A percentile compares a stretch with the other conserved stretches of the same genome.
Evolutionary conservation across 1,140 invertebrate species (phyloP).

Genomic region (Hermatobates lingyangjiaoensis): DNA sequence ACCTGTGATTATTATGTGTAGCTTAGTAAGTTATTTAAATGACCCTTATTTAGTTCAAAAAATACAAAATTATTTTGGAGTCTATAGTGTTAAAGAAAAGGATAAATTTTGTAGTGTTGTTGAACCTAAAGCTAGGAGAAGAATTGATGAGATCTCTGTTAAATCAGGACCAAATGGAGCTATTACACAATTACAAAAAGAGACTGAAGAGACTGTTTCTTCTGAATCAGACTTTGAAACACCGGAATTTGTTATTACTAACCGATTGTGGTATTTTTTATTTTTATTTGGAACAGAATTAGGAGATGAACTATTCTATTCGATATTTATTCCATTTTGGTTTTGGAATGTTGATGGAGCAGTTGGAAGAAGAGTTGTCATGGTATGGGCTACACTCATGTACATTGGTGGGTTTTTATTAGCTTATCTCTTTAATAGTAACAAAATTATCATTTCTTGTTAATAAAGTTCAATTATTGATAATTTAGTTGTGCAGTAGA

Average conservation of each 20-base stretch:
- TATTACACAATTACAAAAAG: background rate
- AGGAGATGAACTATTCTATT: conserved; percentile 78
- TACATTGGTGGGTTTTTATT: conserved; percentile 41
- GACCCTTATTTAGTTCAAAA: conserved; percentile 17
- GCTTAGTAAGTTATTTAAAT: conserved; percentile 14
- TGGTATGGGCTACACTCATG: conserved; percentile 73
- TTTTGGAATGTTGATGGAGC: conserved; percentile 81
- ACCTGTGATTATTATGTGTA: too few relatives aligned
- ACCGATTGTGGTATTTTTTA: conserved; percentile 70
- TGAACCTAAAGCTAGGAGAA: background rate
- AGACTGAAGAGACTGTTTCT: background rate
- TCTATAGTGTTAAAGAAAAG: conserved; percentile 4
- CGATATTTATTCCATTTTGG: conserved; percentile 72
- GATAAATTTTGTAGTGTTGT: background rate
- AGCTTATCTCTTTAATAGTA: conserved; percentile 16
- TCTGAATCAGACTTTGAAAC: conserved; percentile 13
- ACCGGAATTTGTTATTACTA: conserved; percentile 36
- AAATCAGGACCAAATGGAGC: background rate
- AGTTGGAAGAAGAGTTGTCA: conserved; percentile 53
- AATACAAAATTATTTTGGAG: conserved; percentile 18
- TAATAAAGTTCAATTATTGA: too few relatives aligned
- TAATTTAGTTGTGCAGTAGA: too few relatives aligned
- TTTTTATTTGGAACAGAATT: conserved; percentile 65
- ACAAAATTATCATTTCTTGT: conserved; percentile 24
- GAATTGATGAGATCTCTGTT: background rate